Evolutionary conservation across 2,797 vertebrate species (phyloP).

Genomic region (Smutsia gigantea): DNA sequence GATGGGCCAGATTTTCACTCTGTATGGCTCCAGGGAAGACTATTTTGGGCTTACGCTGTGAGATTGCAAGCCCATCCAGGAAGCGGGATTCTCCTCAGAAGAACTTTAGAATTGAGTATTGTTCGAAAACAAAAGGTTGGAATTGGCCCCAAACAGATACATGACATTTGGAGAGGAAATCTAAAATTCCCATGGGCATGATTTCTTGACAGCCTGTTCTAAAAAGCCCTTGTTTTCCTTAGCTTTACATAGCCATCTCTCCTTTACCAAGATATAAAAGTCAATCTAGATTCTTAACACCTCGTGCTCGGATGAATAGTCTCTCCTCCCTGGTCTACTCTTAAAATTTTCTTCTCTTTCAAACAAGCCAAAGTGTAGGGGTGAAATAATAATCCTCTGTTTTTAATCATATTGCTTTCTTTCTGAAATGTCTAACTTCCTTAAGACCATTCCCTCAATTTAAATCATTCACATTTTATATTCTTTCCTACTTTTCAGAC

Average conservation of each 20-base stretch:
- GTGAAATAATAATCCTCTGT: not conserved
- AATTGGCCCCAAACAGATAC: slow-evolving; percentile 31
- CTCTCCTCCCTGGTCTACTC: not conserved
- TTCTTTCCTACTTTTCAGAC: not conserved
- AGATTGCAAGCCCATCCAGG: not conserved
- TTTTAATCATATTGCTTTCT: not conserved
- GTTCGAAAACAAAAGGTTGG: slow-evolving; percentile 57
- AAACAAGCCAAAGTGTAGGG: not conserved
- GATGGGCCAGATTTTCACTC: not conserved
- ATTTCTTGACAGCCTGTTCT: slow-evolving; percentile 3
- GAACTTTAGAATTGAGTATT: slow-evolving; percentile 56
- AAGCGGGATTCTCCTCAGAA: slow-evolving; percentile 4
- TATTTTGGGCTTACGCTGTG: not conserved
- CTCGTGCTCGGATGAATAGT: not conserved
- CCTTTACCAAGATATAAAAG: not conserved
- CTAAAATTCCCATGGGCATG: not conserved
- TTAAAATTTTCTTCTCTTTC: not conserved
- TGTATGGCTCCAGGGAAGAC: not conserved
- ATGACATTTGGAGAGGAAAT: slow-evolving; percentile 48
- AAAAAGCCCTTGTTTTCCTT: not conserved
- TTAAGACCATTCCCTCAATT: not conserved
- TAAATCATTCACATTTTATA: not conserved
- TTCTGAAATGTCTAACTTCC: not conserved
- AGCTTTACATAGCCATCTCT: not conserved
- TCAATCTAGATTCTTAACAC: not conserved